Base-by-base conservation (phyloP, 2,888 invertebrate genomes). In the Eledona agricola region DNA sequence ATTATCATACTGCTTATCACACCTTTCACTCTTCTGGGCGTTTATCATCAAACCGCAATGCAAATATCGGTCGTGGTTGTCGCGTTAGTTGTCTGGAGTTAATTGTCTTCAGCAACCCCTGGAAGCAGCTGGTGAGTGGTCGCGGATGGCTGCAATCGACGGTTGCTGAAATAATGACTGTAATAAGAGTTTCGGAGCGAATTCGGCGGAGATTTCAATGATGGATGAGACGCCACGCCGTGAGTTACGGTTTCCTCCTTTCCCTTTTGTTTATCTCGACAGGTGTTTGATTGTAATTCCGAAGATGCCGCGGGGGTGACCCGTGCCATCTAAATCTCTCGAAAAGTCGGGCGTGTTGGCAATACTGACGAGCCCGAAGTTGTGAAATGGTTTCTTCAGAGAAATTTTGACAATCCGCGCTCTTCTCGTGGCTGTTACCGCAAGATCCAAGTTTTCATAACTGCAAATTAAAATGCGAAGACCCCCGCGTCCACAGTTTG, bases 11-110 rank as follows among this genome's bases (percentile, higher is more conserved):
- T 4, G 20, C 4, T n/a, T 37, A 34, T 19, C 28, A 10, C 10
- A 34, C 23, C 23, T 37, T 37, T 37, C 37, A 23, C 23, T 37
- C n/a, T n/a, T n/a, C n/a, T n/a, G n/a, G n/a, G n/a, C n/a, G n/a
- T n/a, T n/a, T n/a, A n/a, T n/a, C n/a, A n/a, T n/a, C n/a, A n/a
- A n/a, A n/a, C n/a, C n/a, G n/a, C n/a, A n/a, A n/a, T n/a, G n/a
- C n/a, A n/a, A n/a, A n/a, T n/a, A n/a, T n/a, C n/a, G n/a, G n/a
- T n/a, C n/a, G n/a, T n/a, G n/a, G n/a, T n/a, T n/a, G n/a, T n/a
- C n/a, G n/a, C n/a, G n/a, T n/a, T n/a, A n/a, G n/a, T n/a, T n/a
- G n/a, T n/a, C n/a, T n/a, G n/a, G n/a, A n/a, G n/a, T n/a, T n/a
- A n/a, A n/a, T n/a, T n/a, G n/a, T n/a, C n/a, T n/a, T n/a, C n/a